A percentile compares a stretch with the other conserved stretches of the same genome.
phyloP scores from a whole-genome alignment of 1,140 invertebrate species.

The Doryteuthis pealeii region DNA sequence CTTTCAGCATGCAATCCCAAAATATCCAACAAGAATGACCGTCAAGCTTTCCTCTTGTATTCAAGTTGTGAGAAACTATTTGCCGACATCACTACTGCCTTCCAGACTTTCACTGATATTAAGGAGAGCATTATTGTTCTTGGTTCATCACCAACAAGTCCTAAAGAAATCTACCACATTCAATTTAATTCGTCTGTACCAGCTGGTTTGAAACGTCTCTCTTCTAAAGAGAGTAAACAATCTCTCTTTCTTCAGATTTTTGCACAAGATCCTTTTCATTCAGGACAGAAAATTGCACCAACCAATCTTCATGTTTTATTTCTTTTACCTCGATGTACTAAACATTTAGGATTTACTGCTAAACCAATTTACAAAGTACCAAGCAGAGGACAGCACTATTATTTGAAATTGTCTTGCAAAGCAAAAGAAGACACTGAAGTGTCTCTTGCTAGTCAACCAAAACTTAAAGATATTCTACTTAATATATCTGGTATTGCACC shows the following conservation, averaged over 20 bases:
- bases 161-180: not conserved
- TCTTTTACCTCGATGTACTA: not conserved
- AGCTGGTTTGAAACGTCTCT: not conserved
- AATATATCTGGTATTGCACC: no score
- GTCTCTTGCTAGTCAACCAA: not conserved
- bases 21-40: not conserved
- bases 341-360: not conserved
- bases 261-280: not conserved
- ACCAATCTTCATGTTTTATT: not conserved
- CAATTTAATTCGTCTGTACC: not conserved
- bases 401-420: not conserved
- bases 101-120: not conserved
- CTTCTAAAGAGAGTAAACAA: not conserved
- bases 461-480: no score
- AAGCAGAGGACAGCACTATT: not conserved
- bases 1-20: conserved; percentile 5
- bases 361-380: not conserved
- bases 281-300: not conserved
- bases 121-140: not conserved
- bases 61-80: not conserved
- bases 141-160: not conserved
- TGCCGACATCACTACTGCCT: not conserved
- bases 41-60: not conserved
- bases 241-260: conserved; percentile 2
- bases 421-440: not conserved